Evolutionary conservation across 1,140 invertebrate genomes (phyloP).

Genomic region (Drosophila pectinifera): DNA sequence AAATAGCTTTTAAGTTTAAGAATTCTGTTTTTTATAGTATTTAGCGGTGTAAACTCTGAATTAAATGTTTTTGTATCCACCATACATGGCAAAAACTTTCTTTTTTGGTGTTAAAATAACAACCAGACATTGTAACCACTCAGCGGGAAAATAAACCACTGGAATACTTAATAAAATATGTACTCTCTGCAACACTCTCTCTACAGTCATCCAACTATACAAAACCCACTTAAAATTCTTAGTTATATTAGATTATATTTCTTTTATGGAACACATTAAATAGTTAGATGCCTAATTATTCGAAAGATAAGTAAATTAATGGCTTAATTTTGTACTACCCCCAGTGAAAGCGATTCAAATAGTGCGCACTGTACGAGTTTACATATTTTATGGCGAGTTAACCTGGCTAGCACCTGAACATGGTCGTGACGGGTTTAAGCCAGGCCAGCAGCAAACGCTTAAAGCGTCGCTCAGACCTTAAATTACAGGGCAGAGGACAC

Average conservation of each 20-base stretch:
- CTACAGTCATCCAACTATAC: neutral
- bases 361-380: slow-evolving; percentile 1
- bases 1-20: neutral
- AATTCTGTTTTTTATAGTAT: no score
- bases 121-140: slow-evolving; percentile 14
- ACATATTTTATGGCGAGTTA: slow-evolving; percentile 44
- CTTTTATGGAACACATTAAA: no score
- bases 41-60: no score
- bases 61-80: neutral
- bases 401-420: slow-evolving; percentile 23
- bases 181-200: slow-evolving; percentile 30
- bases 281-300: neutral
- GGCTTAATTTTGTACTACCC: neutral
- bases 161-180: slow-evolving; percentile 32
- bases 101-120: slow-evolving; percentile 3
- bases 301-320: no score
- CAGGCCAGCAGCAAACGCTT: slow-evolving; percentile 47
- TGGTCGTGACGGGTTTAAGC: slow-evolving; percentile 29
- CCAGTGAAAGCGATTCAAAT: neutral
- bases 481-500: slow-evolving; percentile 38
- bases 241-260: no score
- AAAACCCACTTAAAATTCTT: fast-evolving
- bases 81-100: neutral
- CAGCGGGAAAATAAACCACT: slow-evolving; percentile 12
- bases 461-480: slow-evolving; percentile 52